These are phyloP conservation scores for Thripadectes ignobilis DNA, from an alignment of 2,797 vertebrate genomes.

Conservation along the genomic window DNA sequence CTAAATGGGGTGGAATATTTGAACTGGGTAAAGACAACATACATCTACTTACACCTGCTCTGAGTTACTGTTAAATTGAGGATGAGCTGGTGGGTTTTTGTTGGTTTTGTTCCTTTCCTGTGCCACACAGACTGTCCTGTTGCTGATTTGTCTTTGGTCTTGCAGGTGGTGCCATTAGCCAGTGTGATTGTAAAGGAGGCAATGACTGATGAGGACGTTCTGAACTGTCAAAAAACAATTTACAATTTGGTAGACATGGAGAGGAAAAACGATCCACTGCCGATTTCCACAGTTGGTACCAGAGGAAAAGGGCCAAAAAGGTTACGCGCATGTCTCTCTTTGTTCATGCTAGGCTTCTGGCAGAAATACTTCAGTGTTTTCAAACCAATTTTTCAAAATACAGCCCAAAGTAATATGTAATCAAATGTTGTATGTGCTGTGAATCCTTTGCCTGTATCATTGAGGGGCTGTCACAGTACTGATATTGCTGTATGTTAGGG, in stretches of 20 bases:
- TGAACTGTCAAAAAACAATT: slow-evolving; percentile 98
- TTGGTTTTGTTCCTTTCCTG: neutral
- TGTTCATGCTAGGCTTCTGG: neutral
- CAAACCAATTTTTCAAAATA: neutral
- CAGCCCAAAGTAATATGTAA: fast-evolving
- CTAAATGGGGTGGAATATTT: neutral
- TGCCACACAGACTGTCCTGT: neutral
- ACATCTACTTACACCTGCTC: neutral
- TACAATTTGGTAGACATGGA: slow-evolving; percentile 99
- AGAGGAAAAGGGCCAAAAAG: slow-evolving; percentile 98
- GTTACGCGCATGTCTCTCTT: slow-evolving; percentile 67
- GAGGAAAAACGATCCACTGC: slow-evolving; percentile 95
- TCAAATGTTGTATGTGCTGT: neutral
- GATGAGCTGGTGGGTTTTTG: neutral
- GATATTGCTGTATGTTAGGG: neutral
- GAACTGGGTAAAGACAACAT: neutral
- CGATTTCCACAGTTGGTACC: slow-evolving; percentile 97
- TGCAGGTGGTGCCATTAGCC: slow-evolving; percentile 94
- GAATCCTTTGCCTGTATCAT: neutral
- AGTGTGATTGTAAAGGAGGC: slow-evolving; percentile 95
- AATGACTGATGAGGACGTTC: slow-evolving; percentile 93
- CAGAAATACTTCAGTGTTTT: neutral
- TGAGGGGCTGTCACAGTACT: neutral
- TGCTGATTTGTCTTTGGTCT: neutral
- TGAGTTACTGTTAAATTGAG: neutral